These are phyloP conservation scores for Apteryx owenii DNA, from an alignment of 2,113 vertebrate genomes.

Conservation along the genomic window DNA sequence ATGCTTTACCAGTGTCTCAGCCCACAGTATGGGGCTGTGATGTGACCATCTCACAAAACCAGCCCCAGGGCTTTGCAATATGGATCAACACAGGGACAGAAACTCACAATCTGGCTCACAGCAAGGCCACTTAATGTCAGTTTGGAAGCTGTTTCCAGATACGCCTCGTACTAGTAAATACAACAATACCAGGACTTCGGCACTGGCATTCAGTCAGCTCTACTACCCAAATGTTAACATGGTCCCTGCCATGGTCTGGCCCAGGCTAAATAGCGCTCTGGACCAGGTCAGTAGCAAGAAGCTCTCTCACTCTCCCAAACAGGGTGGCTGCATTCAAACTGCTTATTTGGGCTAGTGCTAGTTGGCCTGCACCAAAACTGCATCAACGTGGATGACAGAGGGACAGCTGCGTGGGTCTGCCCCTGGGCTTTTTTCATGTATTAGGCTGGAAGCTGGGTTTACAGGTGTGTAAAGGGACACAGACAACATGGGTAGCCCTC, in stretches of 20 bases:
- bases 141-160: background rate
- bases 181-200: too few relatives aligned
- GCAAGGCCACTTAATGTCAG: background rate
- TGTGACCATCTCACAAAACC: background rate
- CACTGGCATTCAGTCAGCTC: too few relatives aligned
- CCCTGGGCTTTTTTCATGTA: background rate
- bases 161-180: too few relatives aligned
- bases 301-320: too few relatives aligned
- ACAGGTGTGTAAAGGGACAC: background rate
- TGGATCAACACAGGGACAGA: background rate
- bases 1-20: background rate
- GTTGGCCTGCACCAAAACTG: too few relatives aligned
- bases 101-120: background rate
- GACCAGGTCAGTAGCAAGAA: too few relatives aligned
- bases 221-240: too few relatives aligned
- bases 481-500: background rate
- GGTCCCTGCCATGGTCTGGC: too few relatives aligned
- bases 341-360: too few relatives aligned
- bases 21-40: rapidly evolving
- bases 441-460: background rate
- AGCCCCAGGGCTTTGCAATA: background rate
- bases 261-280: too few relatives aligned
- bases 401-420: background rate
- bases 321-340: too few relatives aligned
- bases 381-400: too few relatives aligned